Evolutionary conservation across 2,113 vertebrate species (phyloP).

Genomic region (Saccopteryx leptura): DNA sequence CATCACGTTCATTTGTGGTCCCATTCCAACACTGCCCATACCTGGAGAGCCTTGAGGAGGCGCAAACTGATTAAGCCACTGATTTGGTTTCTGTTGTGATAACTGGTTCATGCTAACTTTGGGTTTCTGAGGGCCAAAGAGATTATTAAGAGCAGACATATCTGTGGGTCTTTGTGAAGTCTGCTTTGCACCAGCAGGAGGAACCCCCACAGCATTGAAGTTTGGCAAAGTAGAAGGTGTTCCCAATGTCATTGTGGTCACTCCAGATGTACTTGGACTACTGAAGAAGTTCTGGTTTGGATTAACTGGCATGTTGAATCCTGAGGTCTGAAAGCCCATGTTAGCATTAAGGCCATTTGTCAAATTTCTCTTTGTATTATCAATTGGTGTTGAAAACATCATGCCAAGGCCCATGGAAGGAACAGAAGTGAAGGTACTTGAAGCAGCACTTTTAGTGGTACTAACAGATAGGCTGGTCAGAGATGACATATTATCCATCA

Average conservation of each 20-base stretch:
- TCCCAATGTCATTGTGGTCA: constrained; percentile 87
- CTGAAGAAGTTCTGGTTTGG: constrained; percentile 92
- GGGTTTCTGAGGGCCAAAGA: constrained; percentile 95
- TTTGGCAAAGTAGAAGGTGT: constrained; percentile 92
- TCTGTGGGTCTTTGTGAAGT: constrained; percentile 90
- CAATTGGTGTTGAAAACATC: constrained; percentile 88
- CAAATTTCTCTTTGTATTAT: constrained; percentile 89
- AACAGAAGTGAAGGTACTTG: constrained; percentile 89
- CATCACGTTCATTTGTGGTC: constrained; percentile 86
- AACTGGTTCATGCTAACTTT: constrained; percentile 98
- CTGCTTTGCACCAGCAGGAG: constrained; percentile 83
- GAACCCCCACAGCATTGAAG: constrained; percentile 89
- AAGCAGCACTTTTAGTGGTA: constrained; percentile 89
- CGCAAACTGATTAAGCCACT: constrained; percentile 95
- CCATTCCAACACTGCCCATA: constrained; percentile 87
- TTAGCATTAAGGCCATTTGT: constrained; percentile 93
- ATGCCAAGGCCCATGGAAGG: constrained; percentile 88
- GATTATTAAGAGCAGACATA: constrained; percentile 95
- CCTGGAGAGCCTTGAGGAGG: constrained; percentile 89
- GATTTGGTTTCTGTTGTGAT: constrained; percentile 91
- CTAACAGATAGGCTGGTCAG: constrained; percentile 91
- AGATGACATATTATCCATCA: constrained; percentile 96
- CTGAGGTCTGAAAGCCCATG: constrained; percentile 92
- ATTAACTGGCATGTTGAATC: constrained; percentile 90
- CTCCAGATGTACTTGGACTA: constrained; percentile 81